Conservation (phyloP, 1,140 invertebrate genomes). For the Drosophila takahashii region DNA sequence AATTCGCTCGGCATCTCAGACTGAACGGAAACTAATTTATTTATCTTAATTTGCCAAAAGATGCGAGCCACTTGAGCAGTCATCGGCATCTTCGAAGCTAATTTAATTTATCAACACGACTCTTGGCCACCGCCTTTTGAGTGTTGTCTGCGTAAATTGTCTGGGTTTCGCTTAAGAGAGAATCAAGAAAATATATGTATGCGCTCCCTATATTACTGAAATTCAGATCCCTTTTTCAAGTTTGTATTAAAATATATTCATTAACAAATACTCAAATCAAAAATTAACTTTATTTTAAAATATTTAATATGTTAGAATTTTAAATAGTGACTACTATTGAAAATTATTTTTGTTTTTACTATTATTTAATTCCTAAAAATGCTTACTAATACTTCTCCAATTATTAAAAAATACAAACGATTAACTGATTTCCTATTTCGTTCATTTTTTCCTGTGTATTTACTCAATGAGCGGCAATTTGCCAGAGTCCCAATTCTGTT, state of each 20-base stretch:
- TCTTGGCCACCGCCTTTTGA: conserved; percentile 26
- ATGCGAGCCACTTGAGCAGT: conserved; percentile 30
- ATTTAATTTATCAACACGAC: conserved; percentile 74
- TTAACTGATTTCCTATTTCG: too few relatives aligned
- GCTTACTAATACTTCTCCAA: too few relatives aligned
- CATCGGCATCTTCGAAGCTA: conserved; percentile 31
- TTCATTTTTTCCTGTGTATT: not conserved
- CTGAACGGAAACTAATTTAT: conserved; percentile 43
- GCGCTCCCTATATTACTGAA: too few relatives aligned
- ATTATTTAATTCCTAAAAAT: too few relatives aligned
- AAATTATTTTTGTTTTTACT: too few relatives aligned
- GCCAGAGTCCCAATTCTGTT: conserved; percentile 38
- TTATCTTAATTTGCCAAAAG: conserved; percentile 48
- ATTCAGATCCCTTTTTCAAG: too few relatives aligned
- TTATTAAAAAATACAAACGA: too few relatives aligned
- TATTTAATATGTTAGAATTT: too few relatives aligned
- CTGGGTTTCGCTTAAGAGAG: conserved; percentile 36
- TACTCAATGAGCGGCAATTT: conserved; percentile 16
- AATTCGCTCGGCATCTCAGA: conserved; percentile 19
- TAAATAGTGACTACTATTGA: too few relatives aligned
- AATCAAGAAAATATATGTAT: not conserved
- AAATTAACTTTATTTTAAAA: too few relatives aligned
- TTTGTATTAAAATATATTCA: too few relatives aligned
- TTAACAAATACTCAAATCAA: too few relatives aligned
- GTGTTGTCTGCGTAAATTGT: conserved; percentile 57